Evolutionary conservation across 1,140 invertebrate genomes (phyloP).

Genomic region (Lordiphosa collinella): DNA sequence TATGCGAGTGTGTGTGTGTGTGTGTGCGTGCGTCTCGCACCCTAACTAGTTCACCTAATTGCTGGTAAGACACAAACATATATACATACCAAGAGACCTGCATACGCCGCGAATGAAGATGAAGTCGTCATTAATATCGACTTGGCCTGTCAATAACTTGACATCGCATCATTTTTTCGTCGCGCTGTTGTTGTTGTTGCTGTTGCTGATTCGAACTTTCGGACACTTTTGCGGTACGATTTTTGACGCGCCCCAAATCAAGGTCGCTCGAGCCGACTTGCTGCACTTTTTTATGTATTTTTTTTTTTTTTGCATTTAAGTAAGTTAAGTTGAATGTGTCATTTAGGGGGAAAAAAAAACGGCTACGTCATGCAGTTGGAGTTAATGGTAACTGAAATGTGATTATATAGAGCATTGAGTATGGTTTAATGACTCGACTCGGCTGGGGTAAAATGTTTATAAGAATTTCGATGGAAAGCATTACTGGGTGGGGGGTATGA

Average conservation of each 20-base stretch:
- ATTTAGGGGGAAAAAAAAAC: not conserved
- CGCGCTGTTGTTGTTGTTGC: not conserved
- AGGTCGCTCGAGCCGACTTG: constrained; percentile 28
- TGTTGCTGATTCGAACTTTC: constrained; percentile 10
- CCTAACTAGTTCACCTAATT: constrained; percentile 68
- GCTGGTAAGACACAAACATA: constrained; percentile 59
- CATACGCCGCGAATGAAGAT: constrained; percentile 47
- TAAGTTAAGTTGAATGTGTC: constrained; percentile 15
- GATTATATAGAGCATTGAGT: not conserved
- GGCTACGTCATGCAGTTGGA: not conserved
- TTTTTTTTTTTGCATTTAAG: too few species aligned
- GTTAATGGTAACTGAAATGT: not conserved
- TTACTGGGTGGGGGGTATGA: too few species aligned
- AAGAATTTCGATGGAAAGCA: too few species aligned
- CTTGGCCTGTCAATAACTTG: constrained; percentile 73
- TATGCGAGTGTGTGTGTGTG: constrained; percentile 1
- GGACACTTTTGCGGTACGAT: constrained; percentile 42
- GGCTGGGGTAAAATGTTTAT: too few species aligned
- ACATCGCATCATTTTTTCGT: constrained; percentile 65
- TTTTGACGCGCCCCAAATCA: constrained; percentile 48
- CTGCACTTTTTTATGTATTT: constrained; percentile 16
- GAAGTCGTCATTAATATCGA: constrained; percentile 77
- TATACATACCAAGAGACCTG: constrained; percentile 22
- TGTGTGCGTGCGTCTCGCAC: constrained; percentile 11
- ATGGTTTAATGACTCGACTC: too few species aligned